These are phyloP conservation scores for Diglossa cyanea DNA, from an alignment of 2,797 vertebrate species.

Conservation along the genomic window DNA sequence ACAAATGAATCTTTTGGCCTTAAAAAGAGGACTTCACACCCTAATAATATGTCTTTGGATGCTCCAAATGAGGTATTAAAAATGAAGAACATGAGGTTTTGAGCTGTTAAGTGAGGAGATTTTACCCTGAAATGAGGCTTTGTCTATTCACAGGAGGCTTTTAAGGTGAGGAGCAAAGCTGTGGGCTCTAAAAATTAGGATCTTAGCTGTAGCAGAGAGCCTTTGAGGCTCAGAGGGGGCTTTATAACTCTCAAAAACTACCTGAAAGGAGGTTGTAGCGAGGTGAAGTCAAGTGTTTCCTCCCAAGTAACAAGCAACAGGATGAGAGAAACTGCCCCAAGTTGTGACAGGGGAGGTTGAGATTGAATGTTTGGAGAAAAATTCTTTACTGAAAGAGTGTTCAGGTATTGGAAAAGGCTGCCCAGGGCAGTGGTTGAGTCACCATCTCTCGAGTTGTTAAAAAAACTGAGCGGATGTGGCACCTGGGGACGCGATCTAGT, in stretches of 20 bases:
- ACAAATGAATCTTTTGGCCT: neutral
- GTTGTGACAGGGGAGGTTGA: neutral
- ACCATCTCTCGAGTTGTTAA: neutral
- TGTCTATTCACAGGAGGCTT: neutral
- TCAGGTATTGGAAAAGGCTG: neutral
- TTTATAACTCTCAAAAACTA: neutral
- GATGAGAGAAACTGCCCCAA: neutral
- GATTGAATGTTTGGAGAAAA: neutral
- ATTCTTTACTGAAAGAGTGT: neutral
- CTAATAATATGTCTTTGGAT: neutral
- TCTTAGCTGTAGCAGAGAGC: neutral
- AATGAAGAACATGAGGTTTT: neutral
- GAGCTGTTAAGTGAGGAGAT: neutral
- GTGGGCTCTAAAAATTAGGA: neutral
- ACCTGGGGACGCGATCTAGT: neutral
- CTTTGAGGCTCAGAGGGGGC: neutral
- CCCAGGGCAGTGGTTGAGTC: neutral
- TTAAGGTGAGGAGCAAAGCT: fast-evolving
- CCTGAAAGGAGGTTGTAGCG: neutral
- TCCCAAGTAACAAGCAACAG: neutral
- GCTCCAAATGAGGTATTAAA: neutral
- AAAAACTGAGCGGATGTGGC: neutral
- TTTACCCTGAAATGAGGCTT: neutral
- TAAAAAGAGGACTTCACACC: neutral
- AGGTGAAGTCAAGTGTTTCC: neutral